A percentile compares a stretch with the other conserved stretches of the same genome.
phyloP scores from a whole-genome alignment of 1,140 invertebrate genomes.

The Papilio polytes region DNA sequence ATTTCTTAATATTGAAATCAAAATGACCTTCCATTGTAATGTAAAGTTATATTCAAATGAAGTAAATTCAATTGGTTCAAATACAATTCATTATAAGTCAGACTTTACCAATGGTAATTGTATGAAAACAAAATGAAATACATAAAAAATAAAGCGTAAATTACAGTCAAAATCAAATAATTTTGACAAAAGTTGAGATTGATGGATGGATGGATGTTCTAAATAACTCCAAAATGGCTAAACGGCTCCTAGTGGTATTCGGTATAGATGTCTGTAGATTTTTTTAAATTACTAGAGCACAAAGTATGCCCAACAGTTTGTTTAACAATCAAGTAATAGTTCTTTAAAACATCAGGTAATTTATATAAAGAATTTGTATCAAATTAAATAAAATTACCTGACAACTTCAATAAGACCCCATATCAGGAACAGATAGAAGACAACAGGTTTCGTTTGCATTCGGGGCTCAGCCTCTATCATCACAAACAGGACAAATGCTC shows the following conservation, averaged over 20 bases:
- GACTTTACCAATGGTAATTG: neutral
- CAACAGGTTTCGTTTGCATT: constrained; percentile 93
- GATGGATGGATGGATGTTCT: too few species aligned
- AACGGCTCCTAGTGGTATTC: too few species aligned
- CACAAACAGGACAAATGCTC: constrained; percentile 91
- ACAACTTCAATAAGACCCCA: constrained; percentile 93
- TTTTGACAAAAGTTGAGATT: too few species aligned
- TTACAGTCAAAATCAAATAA: too few species aligned
- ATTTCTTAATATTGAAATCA: too few species aligned
- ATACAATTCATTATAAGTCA: neutral
- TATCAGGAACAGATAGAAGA: constrained; percentile 93
- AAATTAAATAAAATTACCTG: constrained; percentile 82
- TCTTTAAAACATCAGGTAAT: neutral
- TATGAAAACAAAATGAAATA: neutral
- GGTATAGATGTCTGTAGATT: too few species aligned
- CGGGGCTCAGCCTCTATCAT: constrained; percentile 93
- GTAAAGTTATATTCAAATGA: neutral
- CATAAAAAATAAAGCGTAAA: too few species aligned
- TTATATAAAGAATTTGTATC: too few species aligned
- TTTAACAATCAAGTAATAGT: too few species aligned
- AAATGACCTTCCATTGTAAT: neutral
- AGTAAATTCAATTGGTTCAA: neutral
- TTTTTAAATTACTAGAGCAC: too few species aligned
- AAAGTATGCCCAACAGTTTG: too few species aligned
- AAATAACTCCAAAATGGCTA: too few species aligned